These are phyloP conservation scores for Cephus pygmeus DNA, from an alignment of 2,888 invertebrate genomes.

Conservation along the genomic window DNA sequence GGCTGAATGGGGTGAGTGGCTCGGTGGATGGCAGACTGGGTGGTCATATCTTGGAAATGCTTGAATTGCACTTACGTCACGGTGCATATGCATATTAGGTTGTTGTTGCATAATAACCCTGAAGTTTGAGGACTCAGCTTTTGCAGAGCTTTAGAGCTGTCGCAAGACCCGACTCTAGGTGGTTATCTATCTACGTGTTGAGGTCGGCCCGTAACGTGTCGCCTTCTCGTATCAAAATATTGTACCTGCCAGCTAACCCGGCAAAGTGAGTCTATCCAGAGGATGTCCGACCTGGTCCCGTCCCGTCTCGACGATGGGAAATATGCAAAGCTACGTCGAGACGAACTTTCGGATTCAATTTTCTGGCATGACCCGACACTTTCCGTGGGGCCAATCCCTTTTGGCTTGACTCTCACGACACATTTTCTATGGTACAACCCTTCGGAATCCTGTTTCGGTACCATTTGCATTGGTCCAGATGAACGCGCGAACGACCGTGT, in stretches of 20 bases:
- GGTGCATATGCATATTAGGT: background rate
- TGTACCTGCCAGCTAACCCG: slow-evolving; percentile 30
- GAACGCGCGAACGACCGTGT: background rate
- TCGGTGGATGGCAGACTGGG: background rate
- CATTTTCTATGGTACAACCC: background rate
- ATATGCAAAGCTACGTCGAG: slow-evolving; percentile 15
- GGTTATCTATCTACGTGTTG: slow-evolving; percentile 10
- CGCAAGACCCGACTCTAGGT: slow-evolving; percentile 26
- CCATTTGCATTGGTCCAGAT: background rate
- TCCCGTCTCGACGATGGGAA: background rate
- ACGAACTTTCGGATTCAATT: slow-evolving; percentile 34
- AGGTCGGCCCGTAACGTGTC: slow-evolving; percentile 31
- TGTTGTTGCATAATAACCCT: slow-evolving; percentile 39
- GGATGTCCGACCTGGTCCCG: background rate
- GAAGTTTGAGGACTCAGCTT: slow-evolving; percentile 35
- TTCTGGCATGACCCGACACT: slow-evolving; percentile 26
- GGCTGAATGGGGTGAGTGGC: too few species aligned
- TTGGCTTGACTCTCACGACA: background rate
- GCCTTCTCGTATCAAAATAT: slow-evolving; percentile 47
- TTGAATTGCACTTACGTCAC: background rate
- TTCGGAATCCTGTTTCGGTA: too few species aligned
- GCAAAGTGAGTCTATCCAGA: slow-evolving; percentile 12
- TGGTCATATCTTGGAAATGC: background rate
- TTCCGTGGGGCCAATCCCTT: slow-evolving; percentile 8
- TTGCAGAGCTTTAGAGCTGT: slow-evolving; percentile 28